phyloP scores from a whole-genome alignment of 2,113 vertebrate genomes.

The Grallaria varia region DNA sequence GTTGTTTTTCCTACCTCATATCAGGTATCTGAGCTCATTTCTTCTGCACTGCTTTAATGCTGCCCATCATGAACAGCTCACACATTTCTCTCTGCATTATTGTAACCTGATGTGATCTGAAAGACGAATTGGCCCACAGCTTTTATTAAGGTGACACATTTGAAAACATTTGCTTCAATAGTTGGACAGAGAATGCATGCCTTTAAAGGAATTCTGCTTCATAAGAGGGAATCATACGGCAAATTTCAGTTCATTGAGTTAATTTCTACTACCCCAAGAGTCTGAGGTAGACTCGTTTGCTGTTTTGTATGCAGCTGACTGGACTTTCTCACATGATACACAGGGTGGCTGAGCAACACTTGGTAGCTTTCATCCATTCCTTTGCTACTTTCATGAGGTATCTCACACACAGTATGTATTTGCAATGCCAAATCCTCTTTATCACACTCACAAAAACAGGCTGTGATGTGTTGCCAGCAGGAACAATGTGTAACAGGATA shows the following conservation, averaged over 20 bases:
- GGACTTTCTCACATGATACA: neutral
- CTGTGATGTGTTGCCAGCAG: conserved; percentile 37
- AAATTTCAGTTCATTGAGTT: neutral
- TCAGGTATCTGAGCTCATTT: neutral
- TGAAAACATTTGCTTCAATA: neutral
- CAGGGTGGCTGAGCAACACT: neutral
- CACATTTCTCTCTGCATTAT: neutral
- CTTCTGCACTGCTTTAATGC: neutral
- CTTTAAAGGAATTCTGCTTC: neutral
- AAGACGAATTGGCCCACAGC: neutral
- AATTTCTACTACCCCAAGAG: neutral
- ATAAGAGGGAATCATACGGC: fast-evolving
- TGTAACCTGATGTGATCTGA: neutral
- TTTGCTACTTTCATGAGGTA: neutral
- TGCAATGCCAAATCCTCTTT: conserved; percentile 29
- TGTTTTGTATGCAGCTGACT: neutral
- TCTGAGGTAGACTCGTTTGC: neutral
- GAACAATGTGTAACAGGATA: neutral
- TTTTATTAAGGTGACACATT: neutral
- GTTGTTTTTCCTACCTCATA: neutral
- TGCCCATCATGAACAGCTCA: neutral
- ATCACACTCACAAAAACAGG: neutral
- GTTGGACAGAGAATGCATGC: neutral
- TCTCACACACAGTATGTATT: neutral
- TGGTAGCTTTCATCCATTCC: neutral